These are phyloP conservation scores for Dolichallabes microphthalmus DNA, from an alignment of 2,113 vertebrate genomes.

Conservation along the genomic window DNA sequence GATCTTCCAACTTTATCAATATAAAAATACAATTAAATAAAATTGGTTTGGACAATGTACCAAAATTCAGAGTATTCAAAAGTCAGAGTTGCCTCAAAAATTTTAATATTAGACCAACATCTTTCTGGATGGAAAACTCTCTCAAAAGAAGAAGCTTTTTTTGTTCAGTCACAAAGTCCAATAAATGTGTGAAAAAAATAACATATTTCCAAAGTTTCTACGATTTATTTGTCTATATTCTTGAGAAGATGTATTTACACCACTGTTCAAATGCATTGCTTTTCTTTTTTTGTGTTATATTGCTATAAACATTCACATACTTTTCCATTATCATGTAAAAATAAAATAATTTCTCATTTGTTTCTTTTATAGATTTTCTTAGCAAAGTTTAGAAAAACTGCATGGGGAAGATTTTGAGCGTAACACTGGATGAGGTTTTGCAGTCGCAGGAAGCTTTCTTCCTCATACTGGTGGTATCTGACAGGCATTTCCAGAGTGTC, in stretches of 20 bases:
- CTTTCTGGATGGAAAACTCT: neutral
- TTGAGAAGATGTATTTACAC: conserved; percentile 29
- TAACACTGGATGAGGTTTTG: conserved; percentile 75
- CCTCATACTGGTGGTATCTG: conserved; percentile 77
- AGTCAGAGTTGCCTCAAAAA: neutral
- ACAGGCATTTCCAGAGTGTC: conserved; percentile 72
- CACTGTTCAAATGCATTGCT: conserved; percentile 10
- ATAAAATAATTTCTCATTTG: conserved; percentile 72
- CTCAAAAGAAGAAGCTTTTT: neutral
- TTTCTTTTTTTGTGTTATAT: neutral
- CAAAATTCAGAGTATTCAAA: no score
- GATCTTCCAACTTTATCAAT: neutral
- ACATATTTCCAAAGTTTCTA: neutral
- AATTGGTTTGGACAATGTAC: neutral
- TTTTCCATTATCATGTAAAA: neutral
- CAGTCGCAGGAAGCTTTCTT: conserved; percentile 81
- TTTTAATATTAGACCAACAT: neutral
- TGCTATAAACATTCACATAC: neutral
- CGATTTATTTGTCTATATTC: neutral
- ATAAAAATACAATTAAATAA: neutral
- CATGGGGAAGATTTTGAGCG: conserved; percentile 71
- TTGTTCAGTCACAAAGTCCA: neutral
- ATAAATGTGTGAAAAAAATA: neutral
- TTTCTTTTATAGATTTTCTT: conserved; percentile 87
- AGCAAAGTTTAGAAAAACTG: conserved; percentile 82